Conservation (phyloP, 2,113 vertebrate genomes). For the Sylvietta virens region DNA sequence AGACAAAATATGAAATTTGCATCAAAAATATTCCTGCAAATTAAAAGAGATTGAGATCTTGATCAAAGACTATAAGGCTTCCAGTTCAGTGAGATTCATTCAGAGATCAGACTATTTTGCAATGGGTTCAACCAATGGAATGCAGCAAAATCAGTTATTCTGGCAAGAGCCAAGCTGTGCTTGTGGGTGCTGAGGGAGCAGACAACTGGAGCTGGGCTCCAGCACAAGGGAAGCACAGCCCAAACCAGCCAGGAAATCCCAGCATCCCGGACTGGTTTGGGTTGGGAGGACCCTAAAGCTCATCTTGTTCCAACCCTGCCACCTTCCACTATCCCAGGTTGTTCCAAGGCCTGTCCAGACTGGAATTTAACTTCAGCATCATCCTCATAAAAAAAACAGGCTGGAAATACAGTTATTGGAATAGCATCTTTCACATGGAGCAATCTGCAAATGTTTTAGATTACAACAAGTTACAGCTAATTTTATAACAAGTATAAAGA, state of each 20-base stretch:
- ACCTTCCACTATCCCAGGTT: rapidly evolving
- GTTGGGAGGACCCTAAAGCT: background rate
- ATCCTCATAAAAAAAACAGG: background rate
- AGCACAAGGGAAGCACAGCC: background rate
- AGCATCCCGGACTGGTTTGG: rapidly evolving
- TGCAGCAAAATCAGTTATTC: background rate
- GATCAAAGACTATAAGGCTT: background rate
- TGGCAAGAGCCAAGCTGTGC: background rate
- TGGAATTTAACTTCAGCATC: background rate
- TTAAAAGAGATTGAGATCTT: background rate
- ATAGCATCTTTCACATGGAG: background rate
- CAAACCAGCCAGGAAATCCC: background rate
- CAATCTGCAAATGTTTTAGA: background rate
- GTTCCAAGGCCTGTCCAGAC: background rate
- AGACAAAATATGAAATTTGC: background rate
- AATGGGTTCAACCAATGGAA: background rate
- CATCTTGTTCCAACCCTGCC: background rate
- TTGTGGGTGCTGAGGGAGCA: background rate
- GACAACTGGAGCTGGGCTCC: background rate
- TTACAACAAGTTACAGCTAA: background rate
- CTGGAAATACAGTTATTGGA: background rate
- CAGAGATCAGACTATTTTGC: background rate
- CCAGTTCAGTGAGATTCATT: background rate
- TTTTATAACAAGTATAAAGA: background rate
- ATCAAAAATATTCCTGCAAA: background rate